phyloP scores from a whole-genome alignment of 2,888 invertebrate genomes.

The Volucella inanis region DNA sequence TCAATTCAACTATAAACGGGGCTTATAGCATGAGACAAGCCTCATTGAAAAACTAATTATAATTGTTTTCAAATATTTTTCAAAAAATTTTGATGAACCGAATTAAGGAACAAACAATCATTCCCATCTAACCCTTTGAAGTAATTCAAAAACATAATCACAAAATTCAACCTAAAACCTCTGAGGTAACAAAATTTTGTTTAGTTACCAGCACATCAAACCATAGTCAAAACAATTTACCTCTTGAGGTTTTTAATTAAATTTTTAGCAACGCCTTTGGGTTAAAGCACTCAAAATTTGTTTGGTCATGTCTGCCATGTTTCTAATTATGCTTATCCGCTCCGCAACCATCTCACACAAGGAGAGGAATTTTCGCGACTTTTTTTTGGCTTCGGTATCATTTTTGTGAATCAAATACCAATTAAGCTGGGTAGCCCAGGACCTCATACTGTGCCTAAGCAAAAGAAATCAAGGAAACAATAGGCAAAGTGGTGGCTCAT shows the following conservation, averaged over 20 bases:
- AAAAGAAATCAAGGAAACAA: neutral
- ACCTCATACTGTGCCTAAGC: neutral
- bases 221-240: neutral
- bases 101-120: too few species aligned
- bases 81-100: too few species aligned
- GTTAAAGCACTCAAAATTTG: neutral
- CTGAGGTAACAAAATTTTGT: too few species aligned
- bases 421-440: neutral
- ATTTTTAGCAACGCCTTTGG: neutral
- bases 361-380: neutral
- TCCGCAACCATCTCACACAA: neutral
- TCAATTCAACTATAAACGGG: too few species aligned
- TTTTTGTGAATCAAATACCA: constrained; percentile 3
- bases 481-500: neutral
- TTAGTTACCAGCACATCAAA: too few species aligned
- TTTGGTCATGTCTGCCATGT: neutral
- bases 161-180: too few species aligned
- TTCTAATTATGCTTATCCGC: constrained; percentile 25
- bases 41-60: too few species aligned
- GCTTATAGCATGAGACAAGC: too few species aligned
- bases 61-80: too few species aligned
- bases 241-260: constrained; percentile 30
- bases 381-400: neutral
- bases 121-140: too few species aligned
- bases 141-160: too few species aligned